phyloP scores from a whole-genome alignment of 2,888 invertebrate genomes.

The Chesias legatella region DNA sequence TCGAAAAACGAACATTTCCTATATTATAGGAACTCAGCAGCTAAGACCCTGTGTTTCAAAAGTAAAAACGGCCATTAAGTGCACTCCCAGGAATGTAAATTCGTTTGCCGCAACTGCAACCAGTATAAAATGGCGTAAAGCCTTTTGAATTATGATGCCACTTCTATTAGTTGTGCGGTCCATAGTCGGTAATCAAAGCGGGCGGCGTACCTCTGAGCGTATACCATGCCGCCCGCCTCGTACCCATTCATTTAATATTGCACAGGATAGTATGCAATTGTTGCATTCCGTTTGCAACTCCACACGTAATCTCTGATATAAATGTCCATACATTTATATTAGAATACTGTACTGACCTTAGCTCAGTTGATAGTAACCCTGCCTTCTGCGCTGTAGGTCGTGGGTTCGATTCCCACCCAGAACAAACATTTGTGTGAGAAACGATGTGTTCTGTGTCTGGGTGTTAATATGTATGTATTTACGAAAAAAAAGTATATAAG shows the following conservation, averaged over 20 bases:
- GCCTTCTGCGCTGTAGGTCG: too few species aligned
- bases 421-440: too few species aligned
- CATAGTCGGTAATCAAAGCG: conserved; percentile 45
- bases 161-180: conserved; percentile 18
- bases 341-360: too few species aligned
- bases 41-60: too few species aligned
- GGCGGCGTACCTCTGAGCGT: conserved; percentile 30
- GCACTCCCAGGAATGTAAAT: conserved; percentile 3
- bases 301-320: conserved; percentile 3
- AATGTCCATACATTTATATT: too few species aligned
- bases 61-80: conserved; percentile 2
- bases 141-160: conserved; percentile 20
- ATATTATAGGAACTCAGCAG: too few species aligned
- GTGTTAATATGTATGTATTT: too few species aligned
- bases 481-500: too few species aligned
- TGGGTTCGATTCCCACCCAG: too few species aligned
- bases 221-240: conserved; percentile 8
- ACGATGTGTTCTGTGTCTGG: too few species aligned
- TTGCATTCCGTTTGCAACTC: conserved; percentile 24
- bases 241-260: conserved; percentile 61
- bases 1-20: too few species aligned
- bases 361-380: too few species aligned
- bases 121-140: conserved; percentile 16
- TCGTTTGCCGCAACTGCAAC: conserved; percentile 8
- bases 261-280: conserved; percentile 45